These are phyloP conservation scores for Oryzias javanicus DNA, from an alignment of 2,113 vertebrate genomes.

Conservation along the genomic window DNA sequence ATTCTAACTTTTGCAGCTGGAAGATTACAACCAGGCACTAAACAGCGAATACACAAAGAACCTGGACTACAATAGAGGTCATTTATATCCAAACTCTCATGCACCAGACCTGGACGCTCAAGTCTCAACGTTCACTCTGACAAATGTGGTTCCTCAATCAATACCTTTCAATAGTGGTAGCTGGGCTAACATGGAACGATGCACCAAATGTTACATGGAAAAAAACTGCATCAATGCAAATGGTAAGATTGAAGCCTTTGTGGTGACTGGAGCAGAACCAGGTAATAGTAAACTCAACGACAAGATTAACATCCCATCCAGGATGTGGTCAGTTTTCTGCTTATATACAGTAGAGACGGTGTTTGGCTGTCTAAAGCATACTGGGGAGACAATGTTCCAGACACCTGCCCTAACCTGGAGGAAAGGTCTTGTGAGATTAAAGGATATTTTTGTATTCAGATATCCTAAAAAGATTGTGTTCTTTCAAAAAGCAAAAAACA, in stretches of 20 bases:
- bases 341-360: not conserved
- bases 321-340: conserved; percentile 5
- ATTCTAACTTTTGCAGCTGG: not conserved
- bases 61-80: not conserved
- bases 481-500: no score
- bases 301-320: not conserved
- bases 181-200: not conserved
- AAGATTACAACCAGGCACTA: not conserved
- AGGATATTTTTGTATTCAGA: no score
- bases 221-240: not conserved
- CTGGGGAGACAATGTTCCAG: not conserved
- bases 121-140: conserved; percentile 14
- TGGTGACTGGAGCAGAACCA: not conserved
- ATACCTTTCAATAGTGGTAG: not conserved
- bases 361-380: not conserved
- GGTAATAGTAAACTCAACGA: not conserved
- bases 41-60: not conserved
- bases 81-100: conserved; percentile 3
- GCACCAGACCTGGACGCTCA: not conserved
- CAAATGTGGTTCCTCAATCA: conserved; percentile 18
- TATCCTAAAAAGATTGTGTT: no score
- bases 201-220: not conserved
- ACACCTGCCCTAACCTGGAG: no score
- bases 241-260: not conserved
- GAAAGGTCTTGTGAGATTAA: no score